Evolutionary conservation across 2,113 vertebrate species (phyloP).

Genomic region (Anguilla japonica): DNA sequence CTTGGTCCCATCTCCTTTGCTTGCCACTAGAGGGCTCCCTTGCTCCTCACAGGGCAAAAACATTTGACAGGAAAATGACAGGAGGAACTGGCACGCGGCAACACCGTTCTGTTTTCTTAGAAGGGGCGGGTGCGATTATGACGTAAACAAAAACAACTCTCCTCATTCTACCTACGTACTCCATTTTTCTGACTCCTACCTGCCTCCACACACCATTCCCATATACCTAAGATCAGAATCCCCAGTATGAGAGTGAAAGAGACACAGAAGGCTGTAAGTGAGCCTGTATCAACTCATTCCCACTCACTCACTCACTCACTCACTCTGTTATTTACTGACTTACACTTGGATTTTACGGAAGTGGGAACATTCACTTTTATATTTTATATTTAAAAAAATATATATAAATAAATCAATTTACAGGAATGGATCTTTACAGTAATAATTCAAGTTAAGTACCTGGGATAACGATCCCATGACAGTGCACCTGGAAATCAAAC

Average conservation of each 20-base stretch:
- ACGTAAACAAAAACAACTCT: conserved; percentile 31
- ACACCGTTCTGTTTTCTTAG: conserved; percentile 3
- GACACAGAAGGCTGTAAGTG: not conserved
- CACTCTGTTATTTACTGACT: not conserved
- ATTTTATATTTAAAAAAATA: not conserved
- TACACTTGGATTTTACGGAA: not conserved
- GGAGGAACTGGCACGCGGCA: conserved; percentile 10
- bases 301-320: not conserved
- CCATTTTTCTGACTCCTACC: not conserved
- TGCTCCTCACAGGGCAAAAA: conserved; percentile 18
- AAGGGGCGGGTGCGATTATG: not conserved
- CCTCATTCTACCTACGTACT: not conserved
- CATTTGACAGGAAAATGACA: not conserved
- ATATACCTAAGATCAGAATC: not conserved
- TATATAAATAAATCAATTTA: not conserved
- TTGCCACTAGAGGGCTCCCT: conserved; percentile 35
- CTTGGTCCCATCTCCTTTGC: not conserved
- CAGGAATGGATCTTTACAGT: not conserved
- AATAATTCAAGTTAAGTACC: not conserved
- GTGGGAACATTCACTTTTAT: not conserved
- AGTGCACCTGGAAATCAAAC: not conserved
- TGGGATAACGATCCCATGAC: not conserved
- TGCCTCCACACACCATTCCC: not conserved
- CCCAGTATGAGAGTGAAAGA: not conserved
- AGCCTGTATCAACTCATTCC: not conserved